These are phyloP conservation scores for Urophycis tenuis DNA, from an alignment of 2,797 vertebrate species.

Conservation along the genomic window DNA sequence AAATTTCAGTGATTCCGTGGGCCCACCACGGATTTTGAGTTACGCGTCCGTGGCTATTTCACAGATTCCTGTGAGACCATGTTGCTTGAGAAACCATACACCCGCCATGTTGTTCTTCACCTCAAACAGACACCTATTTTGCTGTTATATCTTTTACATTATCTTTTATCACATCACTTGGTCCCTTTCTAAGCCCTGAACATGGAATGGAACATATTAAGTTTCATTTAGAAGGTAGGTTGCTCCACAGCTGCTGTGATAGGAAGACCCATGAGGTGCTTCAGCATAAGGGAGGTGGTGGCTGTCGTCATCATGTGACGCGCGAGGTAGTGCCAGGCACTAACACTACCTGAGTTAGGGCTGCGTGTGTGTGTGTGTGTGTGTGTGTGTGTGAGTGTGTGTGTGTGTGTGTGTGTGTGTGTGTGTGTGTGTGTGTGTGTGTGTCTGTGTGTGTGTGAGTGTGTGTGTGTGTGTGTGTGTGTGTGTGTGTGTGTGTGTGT, in stretches of 20 bases:
- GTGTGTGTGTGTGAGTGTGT: background rate
- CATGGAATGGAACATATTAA: background rate
- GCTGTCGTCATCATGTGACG: no score
- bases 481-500: constrained; percentile 3
- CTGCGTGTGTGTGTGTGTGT: background rate
- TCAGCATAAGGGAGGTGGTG: background rate
- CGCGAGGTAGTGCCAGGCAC: no score
- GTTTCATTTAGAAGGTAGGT: background rate
- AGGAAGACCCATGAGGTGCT: background rate
- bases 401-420: background rate
- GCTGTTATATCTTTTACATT: background rate
- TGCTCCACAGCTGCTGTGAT: no score
- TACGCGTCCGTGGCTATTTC: no score
- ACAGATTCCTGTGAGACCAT: no score
- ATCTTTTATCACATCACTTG: background rate
- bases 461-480: constrained; percentile 3
- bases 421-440: background rate
- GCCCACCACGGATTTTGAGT: no score
- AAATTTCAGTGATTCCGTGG: no score
- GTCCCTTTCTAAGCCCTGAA: background rate
- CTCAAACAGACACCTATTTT: background rate
- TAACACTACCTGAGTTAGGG: no score
- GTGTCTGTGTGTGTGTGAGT: background rate
- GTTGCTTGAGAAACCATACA: background rate
- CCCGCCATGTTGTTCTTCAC: background rate